These are phyloP conservation scores for Lypha dubia DNA, from an alignment of 2,888 invertebrate species.

Conservation along the genomic window DNA sequence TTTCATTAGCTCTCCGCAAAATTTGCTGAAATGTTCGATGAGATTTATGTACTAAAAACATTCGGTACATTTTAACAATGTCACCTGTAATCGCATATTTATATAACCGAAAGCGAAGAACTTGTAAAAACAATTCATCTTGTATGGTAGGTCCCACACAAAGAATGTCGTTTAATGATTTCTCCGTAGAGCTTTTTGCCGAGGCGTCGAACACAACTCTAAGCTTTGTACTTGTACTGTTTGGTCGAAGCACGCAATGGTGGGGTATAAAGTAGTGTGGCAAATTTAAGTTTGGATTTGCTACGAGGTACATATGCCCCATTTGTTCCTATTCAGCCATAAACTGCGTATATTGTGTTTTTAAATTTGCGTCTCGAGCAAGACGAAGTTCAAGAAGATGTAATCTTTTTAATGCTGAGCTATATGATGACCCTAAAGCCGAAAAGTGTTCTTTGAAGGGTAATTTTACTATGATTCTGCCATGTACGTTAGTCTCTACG, in stretches of 20 bases:
- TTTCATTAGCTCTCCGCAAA: slow-evolving; percentile 30
- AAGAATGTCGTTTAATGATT: slow-evolving; percentile 47
- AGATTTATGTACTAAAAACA: slow-evolving; percentile 28
- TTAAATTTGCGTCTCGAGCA: slow-evolving; percentile 15
- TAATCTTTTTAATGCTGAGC: slow-evolving; percentile 21
- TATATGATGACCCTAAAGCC: slow-evolving; percentile 25
- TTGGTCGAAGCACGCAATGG: slow-evolving; percentile 29
- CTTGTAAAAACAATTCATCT: background rate
- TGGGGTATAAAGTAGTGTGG: slow-evolving; percentile 35
- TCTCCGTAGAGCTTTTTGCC: background rate
- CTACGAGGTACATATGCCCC: slow-evolving; percentile 34
- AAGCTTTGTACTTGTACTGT: slow-evolving; percentile 30
- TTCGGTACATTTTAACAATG: slow-evolving; percentile 40
- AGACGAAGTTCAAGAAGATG: slow-evolving; percentile 29
- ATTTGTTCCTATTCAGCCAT: slow-evolving; percentile 46
- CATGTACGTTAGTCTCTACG: slow-evolving; percentile 7
- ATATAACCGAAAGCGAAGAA: slow-evolving; percentile 36
- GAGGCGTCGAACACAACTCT: too few relatives aligned
- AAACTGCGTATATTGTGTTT: slow-evolving; percentile 17
- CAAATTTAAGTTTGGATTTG: slow-evolving; percentile 1
- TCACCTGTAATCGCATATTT: slow-evolving; percentile 31
- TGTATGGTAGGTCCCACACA: background rate
- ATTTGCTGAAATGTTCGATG: slow-evolving; percentile 25
- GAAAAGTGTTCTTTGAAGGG: slow-evolving; percentile 29
- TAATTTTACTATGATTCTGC: slow-evolving; percentile 29